Percentiles rank a stretch among this genome's conserved stretches.
Evolutionary conservation across 2,113 vertebrate species (phyloP).

Genomic region (Lathamus discolor): DNA sequence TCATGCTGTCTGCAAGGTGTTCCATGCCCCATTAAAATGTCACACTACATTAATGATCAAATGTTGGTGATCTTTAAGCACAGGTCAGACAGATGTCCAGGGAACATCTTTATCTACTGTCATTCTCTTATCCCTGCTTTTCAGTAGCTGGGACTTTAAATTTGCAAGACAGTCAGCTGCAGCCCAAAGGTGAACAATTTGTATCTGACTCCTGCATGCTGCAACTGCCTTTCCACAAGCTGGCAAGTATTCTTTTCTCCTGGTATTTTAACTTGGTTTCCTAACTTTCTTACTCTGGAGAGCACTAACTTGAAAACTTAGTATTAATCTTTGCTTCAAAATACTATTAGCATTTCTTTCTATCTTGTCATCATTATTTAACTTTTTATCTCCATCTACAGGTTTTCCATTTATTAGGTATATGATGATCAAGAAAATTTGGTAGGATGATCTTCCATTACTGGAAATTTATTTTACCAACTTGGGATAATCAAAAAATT

Average conservation of each 20-base stretch:
- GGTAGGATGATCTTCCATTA: background rate
- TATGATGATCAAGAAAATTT: background rate
- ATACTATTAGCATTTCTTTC: background rate
- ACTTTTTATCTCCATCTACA: background rate
- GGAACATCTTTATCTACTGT: background rate
- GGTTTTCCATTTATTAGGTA: background rate
- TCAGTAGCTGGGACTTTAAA: slow-evolving; percentile 33
- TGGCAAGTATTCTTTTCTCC: slow-evolving; percentile 46
- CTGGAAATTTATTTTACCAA: background rate
- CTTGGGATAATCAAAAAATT: background rate
- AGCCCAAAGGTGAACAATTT: slow-evolving; percentile 28
- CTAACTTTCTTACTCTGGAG: background rate
- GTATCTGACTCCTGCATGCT: slow-evolving; percentile 34
- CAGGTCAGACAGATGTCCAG: background rate
- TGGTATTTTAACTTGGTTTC: background rate
- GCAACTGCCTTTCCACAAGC: slow-evolving; percentile 3
- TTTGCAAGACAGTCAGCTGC: slow-evolving; percentile 26
- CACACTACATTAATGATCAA: background rate
- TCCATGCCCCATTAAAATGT: background rate
- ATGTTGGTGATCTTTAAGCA: background rate
- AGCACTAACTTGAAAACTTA: background rate
- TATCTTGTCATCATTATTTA: background rate
- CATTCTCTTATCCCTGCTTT: slow-evolving; percentile 28
- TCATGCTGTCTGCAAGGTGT: background rate
- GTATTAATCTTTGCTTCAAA: background rate